A percentile compares a stretch with the other conserved stretches of the same genome.
phyloP scores from a whole-genome alignment of 2,113 vertebrate species.

The Myotis lucifugus region DNA sequence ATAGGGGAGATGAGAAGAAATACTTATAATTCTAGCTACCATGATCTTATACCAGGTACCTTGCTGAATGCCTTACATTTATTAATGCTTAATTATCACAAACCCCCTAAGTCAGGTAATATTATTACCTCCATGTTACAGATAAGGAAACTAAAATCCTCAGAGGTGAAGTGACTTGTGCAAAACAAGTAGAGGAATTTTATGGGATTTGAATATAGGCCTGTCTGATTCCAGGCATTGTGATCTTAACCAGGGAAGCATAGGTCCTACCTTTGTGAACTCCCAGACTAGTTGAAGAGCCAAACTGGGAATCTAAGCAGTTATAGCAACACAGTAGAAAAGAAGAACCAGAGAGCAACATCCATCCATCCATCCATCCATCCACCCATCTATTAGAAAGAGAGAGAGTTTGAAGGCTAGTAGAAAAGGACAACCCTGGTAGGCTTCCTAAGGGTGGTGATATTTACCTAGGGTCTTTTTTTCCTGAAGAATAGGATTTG shows the following conservation, averaged over 20 bases:
- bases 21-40: background rate
- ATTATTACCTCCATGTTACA: background rate
- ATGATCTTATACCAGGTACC: background rate
- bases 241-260: background rate
- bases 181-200: background rate
- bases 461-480: background rate
- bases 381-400: background rate
- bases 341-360: background rate
- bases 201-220: background rate
- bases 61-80: background rate
- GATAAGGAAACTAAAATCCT: background rate
- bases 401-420: background rate
- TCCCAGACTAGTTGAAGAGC: background rate
- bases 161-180: background rate
- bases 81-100: background rate
- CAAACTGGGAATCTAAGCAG: background rate
- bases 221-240: background rate
- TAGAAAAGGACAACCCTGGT: background rate
- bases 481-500: background rate
- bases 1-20: background rate
- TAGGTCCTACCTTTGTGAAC: background rate
- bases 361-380: background rate
- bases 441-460: background rate
- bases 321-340: background rate
- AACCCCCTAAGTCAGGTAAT: background rate